These are phyloP conservation scores for Temnothorax rugatulus DNA, from an alignment of 2,888 invertebrate species.

Conservation along the genomic window DNA sequence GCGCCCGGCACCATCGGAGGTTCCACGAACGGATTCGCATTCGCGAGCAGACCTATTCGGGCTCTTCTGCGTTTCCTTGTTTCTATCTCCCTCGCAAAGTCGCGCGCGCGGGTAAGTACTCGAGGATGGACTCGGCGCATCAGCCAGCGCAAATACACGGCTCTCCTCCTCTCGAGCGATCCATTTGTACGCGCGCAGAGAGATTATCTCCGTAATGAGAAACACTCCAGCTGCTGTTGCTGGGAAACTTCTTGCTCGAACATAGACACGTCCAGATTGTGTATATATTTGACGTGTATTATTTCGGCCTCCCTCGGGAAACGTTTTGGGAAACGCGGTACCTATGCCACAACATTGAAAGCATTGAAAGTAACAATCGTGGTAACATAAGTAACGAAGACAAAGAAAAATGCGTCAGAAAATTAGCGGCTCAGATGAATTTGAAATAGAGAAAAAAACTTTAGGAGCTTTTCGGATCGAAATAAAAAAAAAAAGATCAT, in stretches of 20 bases:
- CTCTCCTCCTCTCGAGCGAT: conserved; percentile 57
- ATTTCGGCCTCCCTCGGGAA: conserved; percentile 36
- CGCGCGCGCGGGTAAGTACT: conserved; percentile 18
- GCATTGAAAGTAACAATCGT: neutral
- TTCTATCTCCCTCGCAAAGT: conserved; percentile 50
- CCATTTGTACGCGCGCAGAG: conserved; percentile 38
- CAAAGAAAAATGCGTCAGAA: neutral
- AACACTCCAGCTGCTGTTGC: conserved; percentile 46
- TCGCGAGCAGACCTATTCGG: conserved; percentile 38
- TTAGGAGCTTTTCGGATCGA: neutral
- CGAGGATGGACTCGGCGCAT: conserved; percentile 39
- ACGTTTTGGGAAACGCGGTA: neutral
- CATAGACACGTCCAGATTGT: conserved; percentile 28
- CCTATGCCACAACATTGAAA: neutral
- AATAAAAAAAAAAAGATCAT: neutral
- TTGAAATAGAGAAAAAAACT: neutral
- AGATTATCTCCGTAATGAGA: conserved; percentile 56
- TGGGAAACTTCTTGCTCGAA: conserved; percentile 50
- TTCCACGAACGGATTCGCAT: conserved; percentile 56
- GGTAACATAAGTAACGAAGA: neutral
- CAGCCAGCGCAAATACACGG: conserved; percentile 48
- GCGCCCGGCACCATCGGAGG: conserved; percentile 10
- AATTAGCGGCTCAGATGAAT: neutral
- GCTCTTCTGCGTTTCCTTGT: conserved; percentile 4
- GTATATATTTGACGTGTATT: conserved; percentile 24